Percentiles rank a stretch among this genome's conserved stretches.
These are phyloP conservation scores for Drosophila subobscura DNA, from an alignment of 1,140 invertebrate genomes.

Conservation along the genomic window DNA sequence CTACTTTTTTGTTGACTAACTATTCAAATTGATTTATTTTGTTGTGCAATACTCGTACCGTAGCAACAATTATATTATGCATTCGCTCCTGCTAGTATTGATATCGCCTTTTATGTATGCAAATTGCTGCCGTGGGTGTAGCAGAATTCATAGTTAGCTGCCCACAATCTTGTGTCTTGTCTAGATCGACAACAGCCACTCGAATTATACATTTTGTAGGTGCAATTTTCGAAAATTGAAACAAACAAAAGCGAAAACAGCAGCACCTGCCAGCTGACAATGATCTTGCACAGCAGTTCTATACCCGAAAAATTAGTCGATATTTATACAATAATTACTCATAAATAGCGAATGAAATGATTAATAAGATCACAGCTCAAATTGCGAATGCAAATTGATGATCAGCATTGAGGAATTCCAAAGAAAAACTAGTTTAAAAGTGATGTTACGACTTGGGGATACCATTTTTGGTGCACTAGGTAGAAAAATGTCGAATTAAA, in stretches of 20 bases:
- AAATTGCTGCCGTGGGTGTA: slow-evolving; percentile 44
- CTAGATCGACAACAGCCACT: not conserved
- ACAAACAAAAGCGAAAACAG: slow-evolving; percentile 31
- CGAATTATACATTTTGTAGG: slow-evolving; percentile 31
- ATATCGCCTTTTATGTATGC: slow-evolving; percentile 47
- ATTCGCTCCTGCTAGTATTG: slow-evolving; percentile 30
- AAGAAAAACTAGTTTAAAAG: too few relatives aligned
- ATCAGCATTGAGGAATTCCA: not conserved
- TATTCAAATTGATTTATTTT: slow-evolving; percentile 40
- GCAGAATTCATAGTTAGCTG: slow-evolving; percentile 33
- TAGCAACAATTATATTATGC: slow-evolving; percentile 53
- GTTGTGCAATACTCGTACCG: not conserved
- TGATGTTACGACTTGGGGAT: too few relatives aligned
- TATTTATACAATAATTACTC: slow-evolving; percentile 25
- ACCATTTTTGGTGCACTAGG: too few relatives aligned
- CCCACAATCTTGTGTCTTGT: slow-evolving; percentile 25
- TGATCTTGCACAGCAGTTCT: slow-evolving; percentile 29
- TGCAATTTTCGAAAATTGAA: slow-evolving; percentile 37
- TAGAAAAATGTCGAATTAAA: too few relatives aligned
- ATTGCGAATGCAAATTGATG: slow-evolving; percentile 13
- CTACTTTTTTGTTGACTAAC: slow-evolving; percentile 1
- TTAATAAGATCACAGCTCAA: slow-evolving; percentile 36
- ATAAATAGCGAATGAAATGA: slow-evolving; percentile 26
- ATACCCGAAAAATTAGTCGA: slow-evolving; percentile 24
- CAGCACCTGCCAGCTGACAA: slow-evolving; percentile 39